Conservation (phyloP, 2,797 vertebrate genomes). For the Cryptoprocta ferox region DNA sequence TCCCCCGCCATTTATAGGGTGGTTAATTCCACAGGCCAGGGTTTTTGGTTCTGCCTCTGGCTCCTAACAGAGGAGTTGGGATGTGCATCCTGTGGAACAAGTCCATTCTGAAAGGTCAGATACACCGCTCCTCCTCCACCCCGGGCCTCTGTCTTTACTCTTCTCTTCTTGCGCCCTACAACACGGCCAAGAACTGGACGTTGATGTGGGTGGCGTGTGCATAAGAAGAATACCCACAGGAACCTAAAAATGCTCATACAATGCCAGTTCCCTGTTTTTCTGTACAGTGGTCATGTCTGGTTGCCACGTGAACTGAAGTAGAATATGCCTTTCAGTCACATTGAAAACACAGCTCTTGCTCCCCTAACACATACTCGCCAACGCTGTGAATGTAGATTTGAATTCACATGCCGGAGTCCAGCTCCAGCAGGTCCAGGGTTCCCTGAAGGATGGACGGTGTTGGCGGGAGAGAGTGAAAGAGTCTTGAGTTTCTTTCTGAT, state of each 20-base stretch:
- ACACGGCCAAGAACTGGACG: background rate
- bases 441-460: no score
- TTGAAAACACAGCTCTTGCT: background rate
- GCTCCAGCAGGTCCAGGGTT: no score
- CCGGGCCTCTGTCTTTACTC: background rate
- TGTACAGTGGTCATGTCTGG: background rate
- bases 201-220: background rate
- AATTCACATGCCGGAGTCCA: no score
- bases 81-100: no score
- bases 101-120: background rate
- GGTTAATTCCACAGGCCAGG: background rate
- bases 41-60: background rate
- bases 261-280: background rate
- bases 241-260: no score
- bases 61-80: background rate
- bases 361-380: background rate
- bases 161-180: background rate
- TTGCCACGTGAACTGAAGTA: background rate
- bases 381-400: background rate
- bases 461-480: no score
- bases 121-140: accelerated
- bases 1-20: background rate
- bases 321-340: background rate
- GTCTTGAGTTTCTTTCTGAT: no score
- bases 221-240: background rate